Evolutionary conservation across 2,797 vertebrate species (phyloP), one percentile per base, ranked within the genome.

Genomic region (Cheracebus regulus): DNA sequence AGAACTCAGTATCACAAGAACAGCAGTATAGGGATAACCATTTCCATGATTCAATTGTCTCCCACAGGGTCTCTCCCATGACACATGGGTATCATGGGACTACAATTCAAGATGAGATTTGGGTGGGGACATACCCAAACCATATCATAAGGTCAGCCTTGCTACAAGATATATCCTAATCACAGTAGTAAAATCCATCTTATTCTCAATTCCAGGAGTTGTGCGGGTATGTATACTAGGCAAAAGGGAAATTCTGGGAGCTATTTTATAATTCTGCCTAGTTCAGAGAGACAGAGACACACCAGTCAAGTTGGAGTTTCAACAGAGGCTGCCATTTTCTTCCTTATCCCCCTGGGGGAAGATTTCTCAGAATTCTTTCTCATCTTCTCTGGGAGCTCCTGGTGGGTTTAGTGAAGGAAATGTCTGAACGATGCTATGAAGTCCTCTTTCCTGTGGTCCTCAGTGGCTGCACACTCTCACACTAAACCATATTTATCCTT

Each of bases 371-470:
- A 24, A 61, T 13, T 89, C 22, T 36, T 3, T 4, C 9, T 5
- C 4, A 39, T 13, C 46, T 41, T 85, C 17, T 67, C 48, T 19
- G 3, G 28, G 39, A 36, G 20, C 0, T 36, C 1, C 48, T 41
- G 58, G 19, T 78, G 5, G 24, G 6, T 22, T 57, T 55, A 61
- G n/a, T 14, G 7, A 26, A 86, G 57, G 30, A 82, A 50, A 50
- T 20, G 2, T n/a, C 7, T 3, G 1, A 14, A 7, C 2, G 17
- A 67, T 3, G 3, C 1, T 24, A 1, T 61, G 5, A 67, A 48
- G 8, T 12, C 10, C 52, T 10, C 14, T 13, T 26, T 20, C 24
- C 46, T 85, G 1, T 33, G 20, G 4, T 44, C 4, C 26, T 10
- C 3, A 24, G 33, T 7, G 57, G 5, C 2, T 9, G 76, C 30